Conservation (phyloP, 37 sponge, comb jelly and placozoan species). For the Hormiphora californensis region DNA sequence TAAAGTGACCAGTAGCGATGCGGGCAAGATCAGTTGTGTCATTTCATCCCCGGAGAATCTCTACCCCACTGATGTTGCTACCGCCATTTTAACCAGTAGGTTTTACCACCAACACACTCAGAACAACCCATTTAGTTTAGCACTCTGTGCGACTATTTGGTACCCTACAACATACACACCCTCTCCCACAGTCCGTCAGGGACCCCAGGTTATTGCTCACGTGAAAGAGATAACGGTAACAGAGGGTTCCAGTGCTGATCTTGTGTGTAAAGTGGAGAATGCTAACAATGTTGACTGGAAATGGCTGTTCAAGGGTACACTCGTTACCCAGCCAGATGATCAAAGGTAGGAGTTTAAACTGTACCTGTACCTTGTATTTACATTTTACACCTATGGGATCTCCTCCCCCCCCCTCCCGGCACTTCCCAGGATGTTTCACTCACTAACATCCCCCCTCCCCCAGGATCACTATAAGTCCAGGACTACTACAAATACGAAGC, state of each 20-base stretch:
- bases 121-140: background rate
- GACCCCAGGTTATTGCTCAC: background rate
- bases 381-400: too few species aligned
- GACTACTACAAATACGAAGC: background rate
- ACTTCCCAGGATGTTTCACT: too few species aligned
- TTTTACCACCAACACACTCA: too few species aligned
- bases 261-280: background rate
- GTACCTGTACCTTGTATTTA: too few species aligned
- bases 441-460: background rate
- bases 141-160: background rate
- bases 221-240: background rate
- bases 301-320: background rate
- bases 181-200: background rate
- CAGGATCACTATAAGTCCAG: background rate
- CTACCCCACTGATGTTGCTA: background rate
- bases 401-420: too few species aligned
- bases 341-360: background rate
- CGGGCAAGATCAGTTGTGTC: background rate
- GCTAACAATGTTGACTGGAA: background rate
- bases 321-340: background rate
- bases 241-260: background rate
- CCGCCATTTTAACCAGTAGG: background rate
- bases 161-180: background rate
- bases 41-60: constrained; percentile 14
- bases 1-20: background rate